phyloP scores from a whole-genome alignment of 2,888 invertebrate species.

The Coelogynopora nodosa region DNA sequence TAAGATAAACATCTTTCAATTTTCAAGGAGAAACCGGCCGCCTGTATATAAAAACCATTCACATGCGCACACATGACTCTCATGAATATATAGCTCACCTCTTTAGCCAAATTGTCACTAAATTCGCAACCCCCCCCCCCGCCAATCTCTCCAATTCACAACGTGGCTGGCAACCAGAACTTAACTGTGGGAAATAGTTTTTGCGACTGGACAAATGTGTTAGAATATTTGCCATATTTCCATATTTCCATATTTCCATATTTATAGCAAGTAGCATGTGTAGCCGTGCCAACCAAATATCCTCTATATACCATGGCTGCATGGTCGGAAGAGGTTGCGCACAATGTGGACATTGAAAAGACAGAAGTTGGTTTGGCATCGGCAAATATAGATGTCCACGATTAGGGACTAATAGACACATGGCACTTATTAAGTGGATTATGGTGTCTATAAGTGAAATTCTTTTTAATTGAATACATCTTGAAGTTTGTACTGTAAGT shows the following conservation, averaged over 20 bases:
- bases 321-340: background rate
- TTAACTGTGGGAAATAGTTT: background rate
- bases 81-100: background rate
- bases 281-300: background rate
- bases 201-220: background rate
- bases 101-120: background rate
- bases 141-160: too few species aligned
- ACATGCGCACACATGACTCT: background rate
- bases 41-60: background rate
- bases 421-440: background rate
- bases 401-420: background rate
- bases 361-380: background rate
- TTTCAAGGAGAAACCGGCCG: background rate
- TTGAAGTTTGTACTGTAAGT: too few species aligned
- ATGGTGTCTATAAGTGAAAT: background rate
- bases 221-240: too few species aligned
- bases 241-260: too few species aligned
- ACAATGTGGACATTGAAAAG: background rate
- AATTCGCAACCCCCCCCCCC: background rate
- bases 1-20: background rate
- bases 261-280: background rate
- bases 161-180: too few species aligned
- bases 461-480: too few species aligned
- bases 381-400: background rate
- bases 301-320: too few species aligned